Evolutionary conservation across 2,888 invertebrate genomes (phyloP), one percentile per base, ranked within the genome.

Genomic region (Chloroclysta siterata): DNA sequence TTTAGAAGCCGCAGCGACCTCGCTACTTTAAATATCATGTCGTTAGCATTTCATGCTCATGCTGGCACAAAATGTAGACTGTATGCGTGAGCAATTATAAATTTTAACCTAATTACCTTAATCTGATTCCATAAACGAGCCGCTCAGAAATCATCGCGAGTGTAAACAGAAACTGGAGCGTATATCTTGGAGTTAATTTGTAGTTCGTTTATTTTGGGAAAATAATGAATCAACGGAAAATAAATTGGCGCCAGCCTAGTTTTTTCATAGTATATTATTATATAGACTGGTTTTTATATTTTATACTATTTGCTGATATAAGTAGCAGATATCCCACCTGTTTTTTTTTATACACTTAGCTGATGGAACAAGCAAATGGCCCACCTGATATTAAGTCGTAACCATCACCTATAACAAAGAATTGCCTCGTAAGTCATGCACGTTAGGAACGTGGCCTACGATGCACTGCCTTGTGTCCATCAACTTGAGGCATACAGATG

Each of bases 11-110:
- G 33, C 8, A 8, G 74, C 72, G 78, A 70, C 76, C 79, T 79
- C 76, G 72, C 78, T 73, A 76, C 76, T 71, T 79, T 73, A 77
- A 81, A 81, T 75, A 74, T 80, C 78, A 82, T 79, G 76, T 80
- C 82, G 80, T 85, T 85, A 81, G 78, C 74, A 76, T 79, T 81
- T 79, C 79, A 82, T 80, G 79, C 81, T 78, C 72, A 75, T 71
- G 76, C 77, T 75, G 65, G 77, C 76, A 78, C 78, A 78, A 80
- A 80, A 80, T 76, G 70, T 76, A 70, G 59, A 69, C 68, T 62
- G 70, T 76, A 78, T 81, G 82, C 78, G 80, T 77, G 74, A 76
- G 76, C 75, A 79, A 80, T 81, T 81, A 81, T 79, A 77, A 74
- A 74, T 77, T 76, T 79, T 79, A 80, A 77, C 79, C 77, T 78